Evolutionary conservation across 92 coral and sea anemone genomes (phyloP), one percentile per base, ranked within the genome.

Genomic region (Umimayanthus chanpuru): DNA sequence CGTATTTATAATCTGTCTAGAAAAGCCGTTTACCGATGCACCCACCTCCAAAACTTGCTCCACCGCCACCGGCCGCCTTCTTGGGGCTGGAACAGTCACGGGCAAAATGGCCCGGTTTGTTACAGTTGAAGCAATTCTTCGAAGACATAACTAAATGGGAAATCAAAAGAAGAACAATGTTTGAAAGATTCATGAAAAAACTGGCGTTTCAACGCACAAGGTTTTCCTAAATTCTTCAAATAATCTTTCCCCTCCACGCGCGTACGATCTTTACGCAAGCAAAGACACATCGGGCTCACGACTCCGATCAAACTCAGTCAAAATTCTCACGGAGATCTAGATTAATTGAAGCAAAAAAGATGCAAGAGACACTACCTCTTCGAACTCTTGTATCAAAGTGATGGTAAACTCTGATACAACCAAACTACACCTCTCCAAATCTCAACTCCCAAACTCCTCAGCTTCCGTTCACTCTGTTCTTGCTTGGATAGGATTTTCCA

Each of bases 321-420:
- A 55, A 53, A 56, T 80, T 21, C 49, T 56, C 44, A 23, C 28
- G 49, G 39, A 28, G 30, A 15, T 40, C 15, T 50, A 11, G 2
- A 4, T 16, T 28, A 55, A 56, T n/a, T 7, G 23, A 28, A n/a
- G 44, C n/a, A 2, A 68, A 83, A 83, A 83, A 41, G 2, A 20
- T 70, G 14, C 64, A 14, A 0, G 0, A 43, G n/a, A 50, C 87
- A 67, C 44, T 83, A 83, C 87, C 77, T 83, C 87, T 83, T 83
- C 87, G 87, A 83, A 41, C 65, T 83, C 78, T 70, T 72, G 87
- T 83, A 83, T 83, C 87, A 83, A 83, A 83, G 78, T 14, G 87
- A 68, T 83, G 66, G 77, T 43, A 83, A 68, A 83, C 77, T 71
- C 78, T 83, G 87, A 83, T 83, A 83, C 87, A 83, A 83, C 78